phyloP scores from a whole-genome alignment of 2,888 invertebrate genomes.

The Schizaphis graminum region DNA sequence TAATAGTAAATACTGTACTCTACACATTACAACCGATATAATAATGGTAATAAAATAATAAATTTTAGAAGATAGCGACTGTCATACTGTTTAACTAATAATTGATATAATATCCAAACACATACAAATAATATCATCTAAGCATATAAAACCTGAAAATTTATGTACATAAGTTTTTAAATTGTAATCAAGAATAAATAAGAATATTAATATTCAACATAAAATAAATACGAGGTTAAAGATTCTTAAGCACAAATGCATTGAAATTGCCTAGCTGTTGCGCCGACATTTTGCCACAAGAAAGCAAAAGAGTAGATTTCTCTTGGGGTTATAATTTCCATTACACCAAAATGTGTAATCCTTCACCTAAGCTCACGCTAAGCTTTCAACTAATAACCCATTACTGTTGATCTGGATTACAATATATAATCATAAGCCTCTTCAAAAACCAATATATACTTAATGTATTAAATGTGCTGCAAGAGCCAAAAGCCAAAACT shows the following conservation, averaged over 20 bases:
- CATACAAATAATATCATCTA: not conserved
- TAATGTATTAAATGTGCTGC: not conserved
- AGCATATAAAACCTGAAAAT: not conserved
- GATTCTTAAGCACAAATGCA: slow-evolving; percentile 68
- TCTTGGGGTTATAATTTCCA: not conserved
- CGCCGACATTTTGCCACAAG: slow-evolving; percentile 69
- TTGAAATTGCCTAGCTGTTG: slow-evolving; percentile 71
- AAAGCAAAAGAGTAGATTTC: not conserved
- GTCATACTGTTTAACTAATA: not conserved
- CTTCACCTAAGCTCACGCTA: not conserved
- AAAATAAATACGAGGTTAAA: not conserved
- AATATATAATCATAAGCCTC: slow-evolving; percentile 44
- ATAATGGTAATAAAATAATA: not conserved
- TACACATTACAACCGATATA: not conserved
- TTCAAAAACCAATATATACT: not conserved
- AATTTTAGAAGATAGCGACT: not conserved
- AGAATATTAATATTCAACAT: not conserved
- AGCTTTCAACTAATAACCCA: slow-evolving; percentile 32
- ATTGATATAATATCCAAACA: not conserved
- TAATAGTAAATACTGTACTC: no score
- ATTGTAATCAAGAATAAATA: not conserved
- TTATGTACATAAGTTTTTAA: not conserved
- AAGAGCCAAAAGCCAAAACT: not conserved
- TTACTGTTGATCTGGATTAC: slow-evolving; percentile 32
- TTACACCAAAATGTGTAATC: slow-evolving; percentile 15